A percentile compares a stretch with the other conserved stretches of the same genome.
Evolutionary conservation across 2,797 vertebrate species (phyloP).

Genomic region (Etheostoma perlongum): DNA sequence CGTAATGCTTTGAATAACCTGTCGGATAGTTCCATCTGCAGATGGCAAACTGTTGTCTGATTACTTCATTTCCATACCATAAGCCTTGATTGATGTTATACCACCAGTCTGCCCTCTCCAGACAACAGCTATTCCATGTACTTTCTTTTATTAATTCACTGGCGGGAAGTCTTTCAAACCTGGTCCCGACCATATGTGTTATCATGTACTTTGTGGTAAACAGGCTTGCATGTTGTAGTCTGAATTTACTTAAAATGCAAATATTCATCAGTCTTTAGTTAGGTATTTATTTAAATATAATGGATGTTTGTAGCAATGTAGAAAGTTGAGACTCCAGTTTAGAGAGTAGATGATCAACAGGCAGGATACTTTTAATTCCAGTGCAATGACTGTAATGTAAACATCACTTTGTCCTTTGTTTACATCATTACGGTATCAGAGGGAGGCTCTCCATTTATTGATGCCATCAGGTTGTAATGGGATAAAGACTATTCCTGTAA

Average conservation of each 20-base stretch:
- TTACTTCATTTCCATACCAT: slow-evolving; percentile 7
- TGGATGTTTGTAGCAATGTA: not conserved
- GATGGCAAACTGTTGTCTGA: slow-evolving; percentile 7
- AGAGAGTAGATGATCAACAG: slow-evolving; percentile 26
- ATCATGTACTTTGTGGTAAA: not conserved
- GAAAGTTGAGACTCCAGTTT: slow-evolving; percentile 29
- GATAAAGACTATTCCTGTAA: slow-evolving; percentile 71
- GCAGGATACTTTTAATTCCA: slow-evolving; percentile 39
- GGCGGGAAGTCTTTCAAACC: slow-evolving; percentile 10
- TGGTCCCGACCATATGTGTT: not conserved
- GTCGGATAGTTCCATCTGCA: not conserved
- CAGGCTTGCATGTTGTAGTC: slow-evolving; percentile 12
- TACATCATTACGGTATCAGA: slow-evolving; percentile 58
- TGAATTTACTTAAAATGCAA: slow-evolving; percentile 15
- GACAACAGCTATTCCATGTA: not conserved
- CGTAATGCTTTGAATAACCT: slow-evolving; percentile 11
- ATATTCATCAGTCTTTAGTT: not conserved
- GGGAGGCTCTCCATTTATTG: slow-evolving; percentile 50
- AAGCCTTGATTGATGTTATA: slow-evolving; percentile 25
- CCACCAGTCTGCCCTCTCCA: slow-evolving; percentile 7
- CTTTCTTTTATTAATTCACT: slow-evolving; percentile 9
- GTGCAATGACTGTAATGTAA: slow-evolving; percentile 48
- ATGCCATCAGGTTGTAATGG: slow-evolving; percentile 51
- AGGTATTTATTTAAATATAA: not conserved
- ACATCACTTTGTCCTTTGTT: slow-evolving; percentile 63